Evolutionary conservation across 2,113 vertebrate species (phyloP), one percentile per base, ranked within the genome.

Genomic region (Oncorhynchus masou): DNA sequence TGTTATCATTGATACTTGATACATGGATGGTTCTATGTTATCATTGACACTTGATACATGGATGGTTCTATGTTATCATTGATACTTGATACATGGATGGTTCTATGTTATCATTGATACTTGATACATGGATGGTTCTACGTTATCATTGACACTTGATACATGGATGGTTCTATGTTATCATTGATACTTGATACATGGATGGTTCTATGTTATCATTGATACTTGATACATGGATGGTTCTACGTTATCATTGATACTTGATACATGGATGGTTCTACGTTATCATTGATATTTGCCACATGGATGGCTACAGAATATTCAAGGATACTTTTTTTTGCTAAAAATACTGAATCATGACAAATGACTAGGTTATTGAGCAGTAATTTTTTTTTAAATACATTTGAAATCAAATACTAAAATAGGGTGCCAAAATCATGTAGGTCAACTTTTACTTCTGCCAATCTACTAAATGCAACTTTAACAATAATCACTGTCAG

Each of bases 341-440:
- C 73, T 60, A 11, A 45, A 45, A 45, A 9, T 71, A 71, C 48
- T 29, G 77, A 71, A 80, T 71, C 88, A 88, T 4, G 7, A 11
- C 39, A 45, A 45, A 11, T 29, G 89, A 86, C 90, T 88, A 91
- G 91, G 91, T 91, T 87, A 89, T 91, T 87, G 39, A 45, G 39
- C 39, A 45, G 39, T 45, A 45, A 11, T 45, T 1, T 7, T 1
- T 86, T 87, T 88, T 85, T 86, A 88, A 89, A 90, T 89, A 90
- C 87, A 87, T 90, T 88, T 91, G 82, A 90, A 87, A 90, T 87
- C 84, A 88, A 87, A 90, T 87, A 79, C 83, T 91, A 90, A 90
- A 88, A 88, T 49, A 73, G 79, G 78, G 13, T 65, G 72, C 81
- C 76, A 66, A 80, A 87, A 86, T 87, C 79, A 75, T 69, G 75